Conservation (phyloP, 2,888 invertebrate species). For the Volucella zonaria region DNA sequence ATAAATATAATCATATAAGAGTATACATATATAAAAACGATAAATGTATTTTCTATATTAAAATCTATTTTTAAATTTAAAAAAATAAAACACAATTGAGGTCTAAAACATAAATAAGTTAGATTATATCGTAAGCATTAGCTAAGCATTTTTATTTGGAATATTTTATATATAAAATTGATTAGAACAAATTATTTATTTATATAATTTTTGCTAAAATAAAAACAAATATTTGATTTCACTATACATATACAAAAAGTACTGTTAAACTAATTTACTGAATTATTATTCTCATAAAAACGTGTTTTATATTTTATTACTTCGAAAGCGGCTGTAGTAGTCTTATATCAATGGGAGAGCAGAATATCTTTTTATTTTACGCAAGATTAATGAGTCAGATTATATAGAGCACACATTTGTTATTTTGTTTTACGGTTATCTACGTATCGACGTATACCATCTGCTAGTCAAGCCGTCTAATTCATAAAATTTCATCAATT, state of each 20-base stretch:
- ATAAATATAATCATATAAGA: constrained; percentile 52
- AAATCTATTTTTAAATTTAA: constrained; percentile 28
- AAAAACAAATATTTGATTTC: constrained; percentile 43
- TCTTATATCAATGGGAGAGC: neutral
- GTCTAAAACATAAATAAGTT: constrained; percentile 48
- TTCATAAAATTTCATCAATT: constrained; percentile 18
- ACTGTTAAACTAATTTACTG: constrained; percentile 41
- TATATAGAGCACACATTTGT: neutral
- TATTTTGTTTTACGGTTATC: neutral
- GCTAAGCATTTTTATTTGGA: constrained; percentile 64
- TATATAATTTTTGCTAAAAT: neutral
- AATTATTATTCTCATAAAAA: neutral
- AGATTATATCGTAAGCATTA: constrained; percentile 47
- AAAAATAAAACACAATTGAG: neutral
- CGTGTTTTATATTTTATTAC: constrained; percentile 1
- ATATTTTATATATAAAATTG: constrained; percentile 40
- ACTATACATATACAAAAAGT: constrained; percentile 49
- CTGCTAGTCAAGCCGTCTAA: constrained; percentile 6
- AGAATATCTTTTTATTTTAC: constrained; percentile 2
- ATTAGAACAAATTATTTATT: constrained; percentile 41
- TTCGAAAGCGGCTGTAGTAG: neutral
- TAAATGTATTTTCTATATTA: neutral
- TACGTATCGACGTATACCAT: neutral
- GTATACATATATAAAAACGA: neutral
- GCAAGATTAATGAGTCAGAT: constrained; percentile 10